These are phyloP conservation scores for Notospermus geniculatus DNA, from an alignment of 1,140 invertebrate species.

Conservation along the genomic window DNA sequence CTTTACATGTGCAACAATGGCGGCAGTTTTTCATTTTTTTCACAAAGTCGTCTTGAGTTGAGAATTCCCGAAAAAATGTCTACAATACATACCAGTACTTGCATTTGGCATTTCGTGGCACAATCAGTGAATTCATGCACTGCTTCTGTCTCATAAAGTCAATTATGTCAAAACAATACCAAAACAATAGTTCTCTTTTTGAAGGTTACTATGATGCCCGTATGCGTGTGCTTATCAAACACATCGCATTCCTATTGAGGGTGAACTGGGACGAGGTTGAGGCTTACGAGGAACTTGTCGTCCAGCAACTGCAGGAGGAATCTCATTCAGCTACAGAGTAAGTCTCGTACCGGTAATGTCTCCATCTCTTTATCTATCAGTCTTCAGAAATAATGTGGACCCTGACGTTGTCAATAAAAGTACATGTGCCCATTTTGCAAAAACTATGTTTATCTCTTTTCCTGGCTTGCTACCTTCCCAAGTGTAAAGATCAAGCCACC, in stretches of 20 bases:
- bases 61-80: too few relatives aligned
- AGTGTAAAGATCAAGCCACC: too few relatives aligned
- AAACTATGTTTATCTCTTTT: too few relatives aligned
- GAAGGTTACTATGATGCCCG: slow-evolving; percentile 68
- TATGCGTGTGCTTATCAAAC: slow-evolving; percentile 63
- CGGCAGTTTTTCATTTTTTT: too few relatives aligned
- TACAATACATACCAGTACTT: not conserved
- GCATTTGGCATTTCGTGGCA: not conserved
- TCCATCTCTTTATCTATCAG: not conserved
- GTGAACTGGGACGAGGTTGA: slow-evolving; percentile 61
- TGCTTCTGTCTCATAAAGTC: not conserved
- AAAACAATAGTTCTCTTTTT: too few relatives aligned
- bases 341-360: too few relatives aligned
- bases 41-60: too few relatives aligned
- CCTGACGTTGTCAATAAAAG: not conserved
- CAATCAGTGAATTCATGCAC: too few relatives aligned
- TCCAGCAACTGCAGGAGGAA: slow-evolving; percentile 54
- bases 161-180: not conserved
- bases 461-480: too few relatives aligned
- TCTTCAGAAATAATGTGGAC: not conserved
- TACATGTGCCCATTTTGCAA: not conserved
- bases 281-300: slow-evolving; percentile 53
- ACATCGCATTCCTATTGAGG: slow-evolving; percentile 60
- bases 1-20: too few relatives aligned
- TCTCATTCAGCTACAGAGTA: slow-evolving; percentile 51